Evolutionary conservation across 2,888 invertebrate genomes (phyloP).

Genomic region (Hypercompe scribonia): DNA sequence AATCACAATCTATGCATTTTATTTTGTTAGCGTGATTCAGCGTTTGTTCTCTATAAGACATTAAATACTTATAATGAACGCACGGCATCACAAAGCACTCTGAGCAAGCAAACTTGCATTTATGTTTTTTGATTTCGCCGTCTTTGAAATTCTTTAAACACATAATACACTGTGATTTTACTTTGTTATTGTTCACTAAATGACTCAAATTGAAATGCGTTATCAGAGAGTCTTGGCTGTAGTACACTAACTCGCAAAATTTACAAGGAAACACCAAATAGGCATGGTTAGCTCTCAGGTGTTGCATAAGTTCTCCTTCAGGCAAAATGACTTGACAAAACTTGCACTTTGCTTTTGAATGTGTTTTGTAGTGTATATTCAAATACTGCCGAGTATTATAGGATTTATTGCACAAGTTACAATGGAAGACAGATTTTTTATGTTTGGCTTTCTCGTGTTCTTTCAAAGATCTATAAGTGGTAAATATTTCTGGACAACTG

Average conservation of each 20-base stretch:
- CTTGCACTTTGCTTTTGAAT: constrained; percentile 59
- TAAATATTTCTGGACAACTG: constrained; percentile 60
- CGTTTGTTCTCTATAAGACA: constrained; percentile 64
- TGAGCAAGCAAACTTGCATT: constrained; percentile 65
- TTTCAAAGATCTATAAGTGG: constrained; percentile 58
- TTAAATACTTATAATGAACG: constrained; percentile 64
- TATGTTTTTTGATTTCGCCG: constrained; percentile 56
- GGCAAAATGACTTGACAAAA: constrained; percentile 57
- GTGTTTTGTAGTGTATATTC: constrained; percentile 62
- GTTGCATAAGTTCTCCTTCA: constrained; percentile 56
- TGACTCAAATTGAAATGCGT: constrained; percentile 62
- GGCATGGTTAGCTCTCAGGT: constrained; percentile 59
- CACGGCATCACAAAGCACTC: constrained; percentile 65
- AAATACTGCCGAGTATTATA: constrained; percentile 64
- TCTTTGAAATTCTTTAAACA: constrained; percentile 59
- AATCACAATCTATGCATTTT: constrained; percentile 67
- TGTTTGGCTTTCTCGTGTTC: constrained; percentile 63
- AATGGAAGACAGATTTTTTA: constrained; percentile 54
- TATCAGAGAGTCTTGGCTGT: constrained; percentile 55
- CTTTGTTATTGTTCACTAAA: constrained; percentile 42
- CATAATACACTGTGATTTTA: constrained; percentile 60
- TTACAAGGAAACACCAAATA: constrained; percentile 57
- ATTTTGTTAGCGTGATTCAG: constrained; percentile 56
- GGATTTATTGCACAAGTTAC: constrained; percentile 60
- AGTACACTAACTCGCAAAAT: constrained; percentile 64